Conservation (phyloP, 2,113 vertebrate genomes). For the Callaeas wilsoni region DNA sequence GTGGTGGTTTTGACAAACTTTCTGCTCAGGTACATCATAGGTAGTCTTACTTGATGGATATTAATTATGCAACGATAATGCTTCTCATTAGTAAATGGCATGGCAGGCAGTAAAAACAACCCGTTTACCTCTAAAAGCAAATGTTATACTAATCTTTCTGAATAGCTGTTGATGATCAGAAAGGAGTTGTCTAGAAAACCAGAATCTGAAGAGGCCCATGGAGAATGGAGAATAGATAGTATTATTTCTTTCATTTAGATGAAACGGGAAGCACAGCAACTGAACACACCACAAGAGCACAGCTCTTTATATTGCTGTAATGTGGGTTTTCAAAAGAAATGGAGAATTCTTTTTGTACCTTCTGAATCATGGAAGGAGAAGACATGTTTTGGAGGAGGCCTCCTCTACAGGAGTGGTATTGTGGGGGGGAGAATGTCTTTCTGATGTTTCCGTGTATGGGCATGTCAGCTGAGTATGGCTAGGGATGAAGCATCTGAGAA, state of each 20-base stretch:
- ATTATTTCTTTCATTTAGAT: background rate
- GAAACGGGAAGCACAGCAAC: background rate
- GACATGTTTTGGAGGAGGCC: background rate
- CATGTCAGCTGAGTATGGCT: background rate
- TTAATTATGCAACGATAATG: background rate
- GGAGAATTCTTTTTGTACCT: background rate
- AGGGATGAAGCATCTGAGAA: background rate
- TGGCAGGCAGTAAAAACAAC: background rate
- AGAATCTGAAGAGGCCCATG: background rate
- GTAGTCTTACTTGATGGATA: background rate
- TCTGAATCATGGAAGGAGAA: background rate
- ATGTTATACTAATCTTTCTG: background rate
- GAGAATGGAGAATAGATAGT: background rate
- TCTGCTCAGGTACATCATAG: background rate
- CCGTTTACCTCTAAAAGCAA: background rate
- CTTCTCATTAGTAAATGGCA: background rate
- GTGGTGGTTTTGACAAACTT: background rate
- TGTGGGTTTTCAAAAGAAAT: background rate
- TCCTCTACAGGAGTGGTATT: background rate
- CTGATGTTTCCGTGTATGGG: accelerated
- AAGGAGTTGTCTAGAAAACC: background rate
- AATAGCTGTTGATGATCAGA: background rate
- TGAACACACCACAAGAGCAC: background rate
- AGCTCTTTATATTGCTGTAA: background rate
- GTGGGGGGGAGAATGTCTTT: background rate